Base-by-base conservation (phyloP, 2,797 vertebrate genomes). In the Lepilemur ruficaudatus region DNA sequence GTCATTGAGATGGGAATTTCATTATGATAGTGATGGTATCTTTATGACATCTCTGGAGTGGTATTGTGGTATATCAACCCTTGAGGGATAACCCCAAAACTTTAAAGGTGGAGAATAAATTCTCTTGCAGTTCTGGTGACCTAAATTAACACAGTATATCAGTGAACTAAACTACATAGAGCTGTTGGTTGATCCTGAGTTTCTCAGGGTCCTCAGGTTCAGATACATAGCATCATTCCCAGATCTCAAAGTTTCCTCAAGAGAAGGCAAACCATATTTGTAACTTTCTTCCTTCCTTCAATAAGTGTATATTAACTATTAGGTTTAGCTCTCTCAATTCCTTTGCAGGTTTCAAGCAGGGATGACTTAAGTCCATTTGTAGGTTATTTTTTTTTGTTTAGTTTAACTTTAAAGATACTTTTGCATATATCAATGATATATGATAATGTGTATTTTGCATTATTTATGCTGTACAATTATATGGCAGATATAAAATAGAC, bases 401-500 rank as follows among this genome's bases (percentile, higher is more conserved):
- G 75, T 81, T 92, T 96, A 89, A 48, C 13, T 48, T 65, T 92
- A 81, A 93, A 95, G 65, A 76, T 88, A 59, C 72, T 94, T 89
- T 94, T 93, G 20, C 18, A 61, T 88, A 15, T 93, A 55, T 82
- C 28, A 96, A 2, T 82, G 61, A 38, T 55, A 59, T 72, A 50
- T 57, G 79, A 30, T 89, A 67, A 61, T 87, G n/a, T 76, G 4
- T 70, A 65, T 61, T 93, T 86, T 91, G n/a, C 28, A 73, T 87
- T 65, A 73, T 88, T 97, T 96, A 78, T 96, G 46, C 55, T 94
- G 5, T 55, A 43, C n/a, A 95, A n/a, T 81, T 75, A 38, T 17
- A 63, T 88, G 32, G 23, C n/a, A 76, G 88, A 82, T 38, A 92
- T 83, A 97, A 91, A 94, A 84, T 96, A 70, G 96, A 96, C 89